These are phyloP conservation scores for Allophyes oxyacanthae DNA, from an alignment of 2,888 invertebrate genomes.

Conservation along the genomic window DNA sequence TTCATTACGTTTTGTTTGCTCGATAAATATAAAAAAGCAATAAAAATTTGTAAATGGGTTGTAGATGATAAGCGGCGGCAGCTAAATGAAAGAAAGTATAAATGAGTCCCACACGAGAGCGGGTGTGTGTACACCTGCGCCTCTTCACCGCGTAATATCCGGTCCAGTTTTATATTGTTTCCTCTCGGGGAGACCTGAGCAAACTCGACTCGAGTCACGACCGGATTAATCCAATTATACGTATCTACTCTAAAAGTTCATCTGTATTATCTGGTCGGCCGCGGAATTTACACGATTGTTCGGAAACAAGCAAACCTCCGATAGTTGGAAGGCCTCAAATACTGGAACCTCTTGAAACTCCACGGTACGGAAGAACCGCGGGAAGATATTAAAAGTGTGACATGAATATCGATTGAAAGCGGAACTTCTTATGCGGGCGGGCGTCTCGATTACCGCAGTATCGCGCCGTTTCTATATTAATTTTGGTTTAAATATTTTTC, in stretches of 20 bases:
- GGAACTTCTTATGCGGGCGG: constrained; percentile 44
- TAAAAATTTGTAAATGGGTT: constrained; percentile 57
- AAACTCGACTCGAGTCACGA: constrained; percentile 77
- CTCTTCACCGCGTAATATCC: constrained; percentile 85
- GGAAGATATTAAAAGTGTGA: constrained; percentile 59
- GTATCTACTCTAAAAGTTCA: constrained; percentile 70
- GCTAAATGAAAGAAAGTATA: constrained; percentile 79
- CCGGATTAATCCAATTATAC: constrained; percentile 83
- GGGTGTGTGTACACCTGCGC: constrained; percentile 80
- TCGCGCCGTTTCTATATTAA: constrained; percentile 37
- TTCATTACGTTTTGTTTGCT: constrained; percentile 59
- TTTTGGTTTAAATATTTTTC: constrained; percentile 28
- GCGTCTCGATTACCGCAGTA: constrained; percentile 44
- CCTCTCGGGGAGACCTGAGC: constrained; percentile 79
- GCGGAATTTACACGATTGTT: constrained; percentile 54
- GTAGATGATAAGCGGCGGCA: constrained; percentile 57
- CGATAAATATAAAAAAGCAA: constrained; percentile 57
- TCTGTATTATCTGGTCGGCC: constrained; percentile 63
- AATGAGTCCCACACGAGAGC: constrained; percentile 71
- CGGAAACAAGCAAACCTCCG: constrained; percentile 29
- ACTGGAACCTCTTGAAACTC: constrained; percentile 35
- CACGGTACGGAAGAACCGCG: constrained; percentile 22
- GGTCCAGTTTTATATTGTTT: constrained; percentile 83
- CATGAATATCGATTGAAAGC: constrained; percentile 56
- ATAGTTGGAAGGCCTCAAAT: constrained; percentile 14